These are phyloP conservation scores for Gobionotothen gibberifrons DNA, from an alignment of 2,797 vertebrate species.

Conservation along the genomic window DNA sequence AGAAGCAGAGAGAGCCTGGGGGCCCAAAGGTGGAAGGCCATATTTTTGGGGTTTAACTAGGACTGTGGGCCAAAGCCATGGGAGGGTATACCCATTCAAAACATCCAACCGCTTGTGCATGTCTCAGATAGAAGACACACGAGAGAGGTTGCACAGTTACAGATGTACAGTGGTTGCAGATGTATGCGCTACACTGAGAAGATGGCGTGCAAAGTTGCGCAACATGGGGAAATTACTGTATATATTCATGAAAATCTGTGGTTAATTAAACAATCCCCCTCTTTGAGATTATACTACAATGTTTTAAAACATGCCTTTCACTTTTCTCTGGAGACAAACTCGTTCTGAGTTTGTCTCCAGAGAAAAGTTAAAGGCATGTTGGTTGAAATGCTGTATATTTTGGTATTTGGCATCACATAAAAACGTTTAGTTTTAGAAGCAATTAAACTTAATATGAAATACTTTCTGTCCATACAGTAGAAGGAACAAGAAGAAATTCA, in stretches of 20 bases:
- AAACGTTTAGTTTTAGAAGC: neutral
- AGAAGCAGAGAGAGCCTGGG: conserved; percentile 9
- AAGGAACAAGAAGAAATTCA: neutral
- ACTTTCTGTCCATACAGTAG: neutral
- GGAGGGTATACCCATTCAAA: conserved; percentile 19
- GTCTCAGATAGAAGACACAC: conserved; percentile 17
- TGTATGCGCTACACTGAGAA: neutral
- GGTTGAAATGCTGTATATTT: no score
- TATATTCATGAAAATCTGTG: no score
- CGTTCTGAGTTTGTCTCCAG: no score
- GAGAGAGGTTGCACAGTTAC: neutral
- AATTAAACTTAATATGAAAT: neutral
- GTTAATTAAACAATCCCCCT: no score
- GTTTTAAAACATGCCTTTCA: no score
- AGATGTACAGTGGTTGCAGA: conserved; percentile 7
- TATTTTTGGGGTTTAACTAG: conserved; percentile 17
- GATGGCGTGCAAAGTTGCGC: neutral
- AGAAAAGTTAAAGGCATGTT: no score
- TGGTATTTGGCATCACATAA: no score
- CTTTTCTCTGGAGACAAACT: no score
- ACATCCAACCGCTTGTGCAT: conserved; percentile 37
- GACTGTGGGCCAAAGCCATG: conserved; percentile 9
- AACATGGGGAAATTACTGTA: neutral
- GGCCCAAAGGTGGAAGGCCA: neutral
- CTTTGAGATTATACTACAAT: no score